Evolutionary conservation across 2,888 invertebrate species (phyloP).

Genomic region (Dione juno): DNA sequence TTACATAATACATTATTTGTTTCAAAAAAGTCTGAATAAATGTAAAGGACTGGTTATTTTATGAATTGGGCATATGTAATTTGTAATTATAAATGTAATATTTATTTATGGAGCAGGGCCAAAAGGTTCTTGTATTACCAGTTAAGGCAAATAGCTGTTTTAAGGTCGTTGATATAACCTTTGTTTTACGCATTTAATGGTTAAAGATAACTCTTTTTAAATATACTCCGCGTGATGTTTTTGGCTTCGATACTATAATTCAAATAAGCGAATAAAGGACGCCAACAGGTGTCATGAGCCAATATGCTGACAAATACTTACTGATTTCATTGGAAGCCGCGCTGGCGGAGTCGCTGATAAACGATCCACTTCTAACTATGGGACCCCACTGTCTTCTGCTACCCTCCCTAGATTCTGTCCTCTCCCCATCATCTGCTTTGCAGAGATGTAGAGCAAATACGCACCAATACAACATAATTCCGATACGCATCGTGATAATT

Average conservation of each 20-base stretch:
- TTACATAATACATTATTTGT: not conserved
- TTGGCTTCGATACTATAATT: conserved; percentile 40
- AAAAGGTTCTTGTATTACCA: conserved; percentile 45
- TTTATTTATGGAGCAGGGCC: conserved; percentile 34
- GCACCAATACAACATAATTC: conserved; percentile 81
- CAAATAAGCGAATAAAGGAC: conserved; percentile 50
- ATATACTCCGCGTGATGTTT: conserved; percentile 37
- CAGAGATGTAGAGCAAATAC: conserved; percentile 78
- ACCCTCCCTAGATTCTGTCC: conserved; percentile 73
- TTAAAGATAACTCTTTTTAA: conserved; percentile 32
- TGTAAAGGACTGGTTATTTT: not conserved
- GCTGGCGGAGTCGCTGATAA: conserved; percentile 63
- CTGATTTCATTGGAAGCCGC: conserved; percentile 75
- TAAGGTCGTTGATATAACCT: conserved; percentile 39
- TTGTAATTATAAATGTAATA: conserved; percentile 1
- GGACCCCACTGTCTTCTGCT: conserved; percentile 77
- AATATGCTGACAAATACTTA: conserved; percentile 64
- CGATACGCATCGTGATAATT: conserved; percentile 80
- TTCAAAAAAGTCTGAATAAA: not conserved
- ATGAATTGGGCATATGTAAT: conserved; percentile 11
- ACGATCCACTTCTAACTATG: conserved; percentile 67
- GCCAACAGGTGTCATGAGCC: conserved; percentile 70
- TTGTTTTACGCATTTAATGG: conserved; percentile 26
- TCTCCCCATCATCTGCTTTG: conserved; percentile 77
- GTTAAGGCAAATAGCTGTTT: conserved; percentile 49